A percentile compares a stretch with the other conserved stretches of the same genome.
These are phyloP conservation scores for Paratilapia polleni DNA, from an alignment of 2,113 vertebrate species.

Conservation along the genomic window DNA sequence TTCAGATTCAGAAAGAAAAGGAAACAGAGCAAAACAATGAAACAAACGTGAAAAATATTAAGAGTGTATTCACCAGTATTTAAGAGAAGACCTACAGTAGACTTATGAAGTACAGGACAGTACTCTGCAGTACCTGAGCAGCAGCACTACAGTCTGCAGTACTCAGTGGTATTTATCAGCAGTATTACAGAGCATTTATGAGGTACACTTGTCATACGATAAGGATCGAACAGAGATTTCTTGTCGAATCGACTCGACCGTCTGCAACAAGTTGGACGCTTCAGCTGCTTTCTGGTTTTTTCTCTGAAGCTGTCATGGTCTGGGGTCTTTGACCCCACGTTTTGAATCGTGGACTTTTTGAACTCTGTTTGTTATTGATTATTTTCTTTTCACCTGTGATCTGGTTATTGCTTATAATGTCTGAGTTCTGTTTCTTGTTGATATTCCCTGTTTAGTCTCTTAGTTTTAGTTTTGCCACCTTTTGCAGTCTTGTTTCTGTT, in stretches of 20 bases:
- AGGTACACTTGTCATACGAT: slow-evolving; percentile 65
- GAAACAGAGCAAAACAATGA: background rate
- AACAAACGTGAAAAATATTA: background rate
- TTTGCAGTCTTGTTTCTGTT: too few relatives aligned
- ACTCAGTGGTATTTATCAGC: background rate
- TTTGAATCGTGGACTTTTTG: too few relatives aligned
- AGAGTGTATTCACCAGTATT: background rate
- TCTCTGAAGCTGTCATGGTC: too few relatives aligned
- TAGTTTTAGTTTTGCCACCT: too few relatives aligned
- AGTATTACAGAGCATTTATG: slow-evolving; percentile 10
- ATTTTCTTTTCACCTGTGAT: too few relatives aligned
- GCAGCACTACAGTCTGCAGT: background rate
- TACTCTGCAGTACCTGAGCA: background rate
- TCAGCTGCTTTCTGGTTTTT: slow-evolving; percentile 81
- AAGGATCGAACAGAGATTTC: slow-evolving; percentile 77
- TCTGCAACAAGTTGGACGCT: slow-evolving; percentile 75
- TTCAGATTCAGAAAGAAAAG: background rate
- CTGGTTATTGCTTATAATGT: too few relatives aligned
- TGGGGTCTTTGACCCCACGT: too few relatives aligned
- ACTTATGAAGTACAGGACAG: too few relatives aligned
- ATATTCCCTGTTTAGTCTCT: too few relatives aligned
- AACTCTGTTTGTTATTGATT: too few relatives aligned
- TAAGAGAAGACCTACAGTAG: background rate
- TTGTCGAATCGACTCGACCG: slow-evolving; percentile 77
- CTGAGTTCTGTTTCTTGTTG: too few relatives aligned